Evolutionary conservation across 2,113 vertebrate species (phyloP), one percentile per base, ranked within the genome.

Genomic region (Oreotragus oreotragus): DNA sequence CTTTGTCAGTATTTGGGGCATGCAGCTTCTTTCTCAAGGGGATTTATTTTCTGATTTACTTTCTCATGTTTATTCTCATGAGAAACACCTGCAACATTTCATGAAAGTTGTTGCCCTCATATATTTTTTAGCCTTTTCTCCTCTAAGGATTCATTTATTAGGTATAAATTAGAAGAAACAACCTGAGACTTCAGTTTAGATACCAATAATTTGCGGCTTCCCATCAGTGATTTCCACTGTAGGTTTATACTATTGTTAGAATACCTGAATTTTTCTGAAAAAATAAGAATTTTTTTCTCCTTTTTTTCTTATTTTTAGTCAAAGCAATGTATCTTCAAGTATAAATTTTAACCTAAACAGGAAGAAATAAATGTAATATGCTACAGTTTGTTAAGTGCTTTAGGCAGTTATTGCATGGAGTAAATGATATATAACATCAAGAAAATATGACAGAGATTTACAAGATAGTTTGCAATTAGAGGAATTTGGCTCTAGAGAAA

Each of bases 31-130:
- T 36, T 90, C 97, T 93, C 43, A 30, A 57, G 66, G 45, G 57
- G 77, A 33, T 76, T 88, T 92, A 33, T 92, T 96, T 91, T 89
- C 88, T 95, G 64, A 83, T 80, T 95, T 90, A 33, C 76, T 53
- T 85, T 88, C 25, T 89, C 55, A 73, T 6, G 36, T 95, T 95
- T 95, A 87, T 85, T 95, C 96, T 94, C 73, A 84, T 79, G 88
- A 97, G 92, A 93, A 97, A 96, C 11, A 92, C 39, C 39, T 76
- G 55, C 47, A 96, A 62, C 39, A 89, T 80, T 96, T 97, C 45
- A 73, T 87, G 45, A 95, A 96, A 79, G 39, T 62, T 51, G 85
- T 77, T 90, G 43, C 19, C 53, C n/a, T 96, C 23, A 28, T 51
- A 36, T 85, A 27, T 58, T 96, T 80, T 91, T 85, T 23, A 88